A percentile compares a stretch with the other conserved stretches of the same genome.
Evolutionary conservation across 2,888 invertebrate species (phyloP).

Genomic region (Lasioglossum villosulum): DNA sequence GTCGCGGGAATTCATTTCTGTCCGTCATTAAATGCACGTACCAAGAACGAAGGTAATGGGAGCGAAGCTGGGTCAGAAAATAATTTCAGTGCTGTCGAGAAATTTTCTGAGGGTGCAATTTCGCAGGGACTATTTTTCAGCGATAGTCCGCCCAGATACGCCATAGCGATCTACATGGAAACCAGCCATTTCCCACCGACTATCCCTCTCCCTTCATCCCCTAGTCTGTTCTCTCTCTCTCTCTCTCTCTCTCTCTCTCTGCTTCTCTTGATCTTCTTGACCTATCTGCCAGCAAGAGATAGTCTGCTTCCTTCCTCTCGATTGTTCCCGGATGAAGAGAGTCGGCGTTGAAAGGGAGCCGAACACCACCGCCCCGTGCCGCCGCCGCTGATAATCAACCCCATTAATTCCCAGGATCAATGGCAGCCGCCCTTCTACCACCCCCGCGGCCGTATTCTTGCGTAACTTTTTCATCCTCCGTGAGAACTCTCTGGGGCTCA

Average conservation of each 20-base stretch:
- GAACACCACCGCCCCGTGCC: slow-evolving; percentile 27
- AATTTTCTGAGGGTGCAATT: slow-evolving; percentile 43
- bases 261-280: slow-evolving; percentile 56
- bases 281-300: slow-evolving; percentile 52
- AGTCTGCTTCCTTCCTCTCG: slow-evolving; percentile 50
- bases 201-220: neutral
- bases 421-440: neutral
- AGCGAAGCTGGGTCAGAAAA: slow-evolving; percentile 16
- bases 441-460: neutral
- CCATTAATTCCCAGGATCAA: slow-evolving; percentile 50
- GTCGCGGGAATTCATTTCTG: neutral
- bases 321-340: slow-evolving; percentile 57
- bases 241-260: slow-evolving; percentile 10
- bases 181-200: slow-evolving; percentile 31
- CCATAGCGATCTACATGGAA: slow-evolving; percentile 56
- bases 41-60: neutral
- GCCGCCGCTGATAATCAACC: slow-evolving; percentile 50
- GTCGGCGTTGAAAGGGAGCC: slow-evolving; percentile 31
- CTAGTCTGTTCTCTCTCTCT: neutral
- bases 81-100: slow-evolving; percentile 51
- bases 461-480: slow-evolving; percentile 16
- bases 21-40: neutral
- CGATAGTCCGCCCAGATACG: slow-evolving; percentile 49
- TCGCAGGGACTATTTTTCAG: slow-evolving; percentile 46
- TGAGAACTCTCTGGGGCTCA: neutral